phyloP scores from a whole-genome alignment of 2,797 vertebrate species.

The Coregonus sp. region DNA sequence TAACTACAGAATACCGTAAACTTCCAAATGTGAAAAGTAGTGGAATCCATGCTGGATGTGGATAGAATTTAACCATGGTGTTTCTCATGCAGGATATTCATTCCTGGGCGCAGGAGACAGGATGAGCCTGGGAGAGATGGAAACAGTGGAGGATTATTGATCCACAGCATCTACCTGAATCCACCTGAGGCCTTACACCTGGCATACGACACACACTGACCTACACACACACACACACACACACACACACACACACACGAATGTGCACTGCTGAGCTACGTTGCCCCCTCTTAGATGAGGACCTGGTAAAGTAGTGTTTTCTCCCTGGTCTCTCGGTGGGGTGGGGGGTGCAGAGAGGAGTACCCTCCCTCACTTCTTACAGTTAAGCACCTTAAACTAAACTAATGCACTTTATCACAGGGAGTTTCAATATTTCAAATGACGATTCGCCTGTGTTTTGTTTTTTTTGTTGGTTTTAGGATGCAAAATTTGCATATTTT shows the following conservation, averaged over 20 bases:
- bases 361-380: conserved; percentile 43
- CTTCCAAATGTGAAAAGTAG: background rate
- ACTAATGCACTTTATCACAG: conserved; percentile 73
- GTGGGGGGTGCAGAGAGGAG: conserved; percentile 18
- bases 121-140: conserved; percentile 69
- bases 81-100: conserved; percentile 69
- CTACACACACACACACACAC: background rate
- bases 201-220: conserved; percentile 36
- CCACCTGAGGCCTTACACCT: conserved; percentile 61
- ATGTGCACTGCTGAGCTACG: conserved; percentile 59
- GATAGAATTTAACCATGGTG: conserved; percentile 7
- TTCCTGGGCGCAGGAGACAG: conserved; percentile 69
- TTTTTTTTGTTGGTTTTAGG: conserved; percentile 24
- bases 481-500: conserved; percentile 43
- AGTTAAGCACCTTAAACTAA: conserved; percentile 77
- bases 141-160: conserved; percentile 81
- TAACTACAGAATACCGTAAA: too few relatives aligned
- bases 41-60: conserved; percentile 1
- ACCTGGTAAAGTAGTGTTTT: conserved; percentile 6
- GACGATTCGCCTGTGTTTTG: conserved; percentile 22
- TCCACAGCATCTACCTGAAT: conserved; percentile 58
- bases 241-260: conserved; percentile 29
- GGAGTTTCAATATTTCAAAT: conserved; percentile 58
- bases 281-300: background rate
- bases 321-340: conserved; percentile 20